A percentile compares a stretch with the other conserved stretches of the same genome.
phyloP scores from a whole-genome alignment of 2,888 invertebrate species.

The Agrotis segetum region DNA sequence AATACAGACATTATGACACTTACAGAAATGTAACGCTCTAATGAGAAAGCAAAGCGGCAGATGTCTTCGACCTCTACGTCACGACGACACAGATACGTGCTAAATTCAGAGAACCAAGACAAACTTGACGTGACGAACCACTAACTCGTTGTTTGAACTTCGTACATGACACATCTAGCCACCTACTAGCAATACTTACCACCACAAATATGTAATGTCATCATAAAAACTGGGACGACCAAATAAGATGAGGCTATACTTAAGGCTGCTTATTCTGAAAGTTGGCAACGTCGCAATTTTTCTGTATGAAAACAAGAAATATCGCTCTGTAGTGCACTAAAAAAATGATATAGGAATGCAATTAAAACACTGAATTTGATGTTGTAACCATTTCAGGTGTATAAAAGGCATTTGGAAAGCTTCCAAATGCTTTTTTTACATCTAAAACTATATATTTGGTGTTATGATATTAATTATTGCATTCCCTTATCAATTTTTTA shows the following conservation, averaged over 20 bases:
- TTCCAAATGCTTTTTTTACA: too few species aligned
- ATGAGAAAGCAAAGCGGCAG: constrained; percentile 84
- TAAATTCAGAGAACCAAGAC: constrained; percentile 84
- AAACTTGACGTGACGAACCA: constrained; percentile 84
- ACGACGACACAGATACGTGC: constrained; percentile 84
- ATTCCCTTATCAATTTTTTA: too few species aligned
- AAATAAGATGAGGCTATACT: constrained; percentile 63
- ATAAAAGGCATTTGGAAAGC: too few species aligned
- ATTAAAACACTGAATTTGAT: too few species aligned
- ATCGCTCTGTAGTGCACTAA: too few species aligned
- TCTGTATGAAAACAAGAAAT: too few species aligned
- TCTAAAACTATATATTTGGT: too few species aligned
- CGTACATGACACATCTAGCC: constrained; percentile 58
- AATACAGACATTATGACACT: constrained; percentile 63
- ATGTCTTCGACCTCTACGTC: constrained; percentile 83
- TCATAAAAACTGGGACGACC: constrained; percentile 70
- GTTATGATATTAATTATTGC: too few species aligned
- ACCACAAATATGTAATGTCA: constrained; percentile 72
- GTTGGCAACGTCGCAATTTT: too few species aligned
- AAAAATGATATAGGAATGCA: too few species aligned
- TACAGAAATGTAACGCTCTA: constrained; percentile 86
- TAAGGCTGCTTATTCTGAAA: too few species aligned
- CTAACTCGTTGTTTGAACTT: constrained; percentile 83
- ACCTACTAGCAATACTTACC: constrained; percentile 58
- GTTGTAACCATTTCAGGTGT: too few species aligned